Conservation (phyloP, 2,888 invertebrate genomes). For the Spisula solida region DNA sequence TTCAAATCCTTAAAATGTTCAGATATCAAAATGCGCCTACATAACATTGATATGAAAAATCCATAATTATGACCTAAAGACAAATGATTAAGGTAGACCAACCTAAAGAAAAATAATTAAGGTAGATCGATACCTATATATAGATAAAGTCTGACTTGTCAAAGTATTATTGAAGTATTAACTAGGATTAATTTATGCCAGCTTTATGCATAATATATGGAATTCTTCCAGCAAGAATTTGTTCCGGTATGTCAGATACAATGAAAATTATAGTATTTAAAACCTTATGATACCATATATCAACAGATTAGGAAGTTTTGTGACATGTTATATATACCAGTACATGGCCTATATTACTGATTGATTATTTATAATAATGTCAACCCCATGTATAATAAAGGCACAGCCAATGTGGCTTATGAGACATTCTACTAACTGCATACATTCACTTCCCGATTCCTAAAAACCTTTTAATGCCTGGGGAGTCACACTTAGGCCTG, state of each 20-base stretch:
- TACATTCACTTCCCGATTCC: too few relatives aligned
- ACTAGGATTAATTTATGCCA: background rate
- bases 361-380: too few relatives aligned
- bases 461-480: too few relatives aligned
- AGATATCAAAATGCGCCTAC: too few relatives aligned
- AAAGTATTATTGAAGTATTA: background rate
- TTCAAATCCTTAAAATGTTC: too few relatives aligned
- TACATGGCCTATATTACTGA: too few relatives aligned
- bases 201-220: background rate
- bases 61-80: background rate
- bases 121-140: background rate
- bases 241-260: background rate
- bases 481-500: too few relatives aligned
- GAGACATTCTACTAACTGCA: too few relatives aligned
- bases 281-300: background rate
- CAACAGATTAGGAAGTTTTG: constrained; percentile 9
- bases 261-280: background rate
- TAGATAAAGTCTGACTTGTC: background rate
- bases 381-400: too few relatives aligned
- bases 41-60: background rate
- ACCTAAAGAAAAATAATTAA: background rate
- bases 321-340: background rate
- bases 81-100: background rate
- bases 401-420: too few relatives aligned
- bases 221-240: background rate